Conservation (phyloP, 2,113 vertebrate species). For the Salvelinus namaycush region DNA sequence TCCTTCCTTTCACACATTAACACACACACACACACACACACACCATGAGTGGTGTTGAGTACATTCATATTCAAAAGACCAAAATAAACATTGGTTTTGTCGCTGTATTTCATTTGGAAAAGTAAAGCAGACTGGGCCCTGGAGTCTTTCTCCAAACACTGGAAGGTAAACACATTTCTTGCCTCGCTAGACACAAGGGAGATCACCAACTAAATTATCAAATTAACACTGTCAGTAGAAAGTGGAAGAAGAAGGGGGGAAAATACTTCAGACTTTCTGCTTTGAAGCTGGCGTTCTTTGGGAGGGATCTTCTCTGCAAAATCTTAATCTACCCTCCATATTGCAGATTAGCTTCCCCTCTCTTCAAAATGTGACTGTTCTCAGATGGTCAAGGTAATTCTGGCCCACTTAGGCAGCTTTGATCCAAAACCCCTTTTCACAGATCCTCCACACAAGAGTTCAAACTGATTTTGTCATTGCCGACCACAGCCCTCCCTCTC, state of each 20-base stretch:
- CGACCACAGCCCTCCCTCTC: slow-evolving; percentile 52
- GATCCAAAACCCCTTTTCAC: slow-evolving; percentile 70
- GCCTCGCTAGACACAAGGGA: slow-evolving; percentile 23
- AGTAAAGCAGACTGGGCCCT: slow-evolving; percentile 25
- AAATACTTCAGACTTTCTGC: slow-evolving; percentile 45
- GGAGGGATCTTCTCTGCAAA: slow-evolving; percentile 64
- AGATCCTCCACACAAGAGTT: slow-evolving; percentile 63
- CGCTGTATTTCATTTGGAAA: slow-evolving; percentile 34
- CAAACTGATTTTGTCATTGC: slow-evolving; percentile 70
- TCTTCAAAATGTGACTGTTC: slow-evolving; percentile 67
- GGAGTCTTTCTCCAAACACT: slow-evolving; percentile 39
- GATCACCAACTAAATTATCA: slow-evolving; percentile 52
- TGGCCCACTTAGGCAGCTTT: slow-evolving; percentile 76
- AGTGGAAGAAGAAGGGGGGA: slow-evolving; percentile 42
- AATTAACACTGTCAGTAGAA: slow-evolving; percentile 57
- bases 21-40: neutral
- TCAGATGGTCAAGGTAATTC: slow-evolving; percentile 77
- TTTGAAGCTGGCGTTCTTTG: slow-evolving; percentile 73
- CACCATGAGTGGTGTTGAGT: slow-evolving; percentile 3
- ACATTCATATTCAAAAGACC: slow-evolving; percentile 27
- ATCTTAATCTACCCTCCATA: slow-evolving; percentile 72
- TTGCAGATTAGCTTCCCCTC: slow-evolving; percentile 65
- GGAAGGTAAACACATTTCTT: slow-evolving; percentile 46
- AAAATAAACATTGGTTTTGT: slow-evolving; percentile 26
- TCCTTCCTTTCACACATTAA: neutral